A percentile compares a stretch with the other conserved stretches of the same genome.
Evolutionary conservation across 2,113 vertebrate species (phyloP).

Genomic region (Guaruba guarouba): DNA sequence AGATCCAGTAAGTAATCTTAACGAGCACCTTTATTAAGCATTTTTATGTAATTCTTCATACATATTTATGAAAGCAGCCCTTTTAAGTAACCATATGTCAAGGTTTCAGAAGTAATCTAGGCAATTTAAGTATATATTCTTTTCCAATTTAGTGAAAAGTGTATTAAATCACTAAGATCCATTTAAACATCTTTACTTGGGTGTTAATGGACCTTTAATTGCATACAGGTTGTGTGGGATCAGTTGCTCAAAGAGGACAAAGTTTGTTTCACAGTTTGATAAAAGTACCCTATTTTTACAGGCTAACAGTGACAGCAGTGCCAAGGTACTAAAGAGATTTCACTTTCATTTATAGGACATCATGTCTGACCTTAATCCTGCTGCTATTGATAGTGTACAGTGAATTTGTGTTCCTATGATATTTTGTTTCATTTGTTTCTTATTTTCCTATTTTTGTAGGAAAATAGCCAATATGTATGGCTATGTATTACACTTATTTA

Average conservation of each 20-base stretch:
- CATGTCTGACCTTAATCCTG: background rate
- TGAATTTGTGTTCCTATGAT: background rate
- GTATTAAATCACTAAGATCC: background rate
- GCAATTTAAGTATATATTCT: background rate
- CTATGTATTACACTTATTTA: background rate
- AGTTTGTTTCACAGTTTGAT: background rate
- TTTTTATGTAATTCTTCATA: background rate
- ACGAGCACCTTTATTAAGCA: background rate
- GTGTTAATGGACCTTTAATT: background rate
- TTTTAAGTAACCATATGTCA: background rate
- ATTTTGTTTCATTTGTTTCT: background rate
- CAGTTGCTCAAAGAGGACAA: background rate
- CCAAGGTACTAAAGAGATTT: background rate
- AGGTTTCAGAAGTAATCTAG: background rate
- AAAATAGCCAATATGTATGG: background rate
- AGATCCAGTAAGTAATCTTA: background rate
- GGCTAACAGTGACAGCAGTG: background rate
- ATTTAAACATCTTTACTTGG: background rate
- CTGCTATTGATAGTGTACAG: background rate
- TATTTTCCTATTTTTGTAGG: background rate
- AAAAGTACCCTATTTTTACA: background rate
- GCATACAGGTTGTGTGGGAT: background rate
- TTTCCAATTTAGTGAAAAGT: background rate
- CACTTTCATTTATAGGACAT: background rate
- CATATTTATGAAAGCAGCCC: background rate